Percentiles rank a stretch among this genome's conserved stretches.
Evolutionary conservation across 2,888 invertebrate species (phyloP).

Genomic region (Stenoptilia bipunctidactyla): DNA sequence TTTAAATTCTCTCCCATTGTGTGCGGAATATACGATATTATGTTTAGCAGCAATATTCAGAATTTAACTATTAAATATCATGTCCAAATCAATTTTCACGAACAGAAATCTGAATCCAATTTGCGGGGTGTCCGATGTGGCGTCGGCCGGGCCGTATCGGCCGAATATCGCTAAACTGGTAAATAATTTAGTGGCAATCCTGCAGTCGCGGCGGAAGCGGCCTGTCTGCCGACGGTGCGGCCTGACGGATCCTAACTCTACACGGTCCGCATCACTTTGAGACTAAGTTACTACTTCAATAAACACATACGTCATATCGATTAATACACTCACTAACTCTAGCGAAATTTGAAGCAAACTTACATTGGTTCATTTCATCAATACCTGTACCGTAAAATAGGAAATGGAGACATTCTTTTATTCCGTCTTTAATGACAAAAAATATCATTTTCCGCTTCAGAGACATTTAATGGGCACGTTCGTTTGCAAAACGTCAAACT

Average conservation of each 20-base stretch:
- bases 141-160: slow-evolving; percentile 48
- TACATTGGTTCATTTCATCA: too few species aligned
- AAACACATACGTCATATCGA: too few species aligned
- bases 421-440: too few species aligned
- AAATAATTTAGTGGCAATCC: slow-evolving; percentile 68
- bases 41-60: too few species aligned
- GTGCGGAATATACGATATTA: too few species aligned
- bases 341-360: too few species aligned
- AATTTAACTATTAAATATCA: slow-evolving; percentile 53
- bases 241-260: slow-evolving; percentile 19
- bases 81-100: slow-evolving; percentile 63
- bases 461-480: slow-evolving; percentile 37
- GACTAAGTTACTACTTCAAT: too few species aligned
- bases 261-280: slow-evolving; percentile 20
- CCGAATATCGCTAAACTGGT: slow-evolving; percentile 65
- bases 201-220: slow-evolving; percentile 23
- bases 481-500: slow-evolving; percentile 50
- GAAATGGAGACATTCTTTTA: too few species aligned
- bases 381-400: too few species aligned
- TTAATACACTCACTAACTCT: too few species aligned
- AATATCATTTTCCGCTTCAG: slow-evolving; percentile 33
- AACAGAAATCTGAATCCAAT: slow-evolving; percentile 69
- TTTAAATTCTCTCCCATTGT: too few species aligned
- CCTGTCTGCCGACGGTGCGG: slow-evolving; percentile 20
- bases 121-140: slow-evolving; percentile 64